These are phyloP conservation scores for Pomacea maculata DNA, from an alignment of 1,140 invertebrate genomes.

Conservation along the genomic window DNA sequence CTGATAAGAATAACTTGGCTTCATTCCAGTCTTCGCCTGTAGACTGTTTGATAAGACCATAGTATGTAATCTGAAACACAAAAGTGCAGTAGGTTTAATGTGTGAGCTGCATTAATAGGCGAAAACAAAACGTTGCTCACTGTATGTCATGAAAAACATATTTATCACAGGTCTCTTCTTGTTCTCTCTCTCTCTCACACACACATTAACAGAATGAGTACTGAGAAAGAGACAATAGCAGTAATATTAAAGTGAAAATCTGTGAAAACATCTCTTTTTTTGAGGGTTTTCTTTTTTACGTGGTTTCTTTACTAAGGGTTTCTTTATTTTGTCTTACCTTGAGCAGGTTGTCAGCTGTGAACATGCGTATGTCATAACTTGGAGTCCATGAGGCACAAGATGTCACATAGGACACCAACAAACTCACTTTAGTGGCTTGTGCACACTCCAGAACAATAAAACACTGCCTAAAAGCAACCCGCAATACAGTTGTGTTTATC, in stretches of 20 bases:
- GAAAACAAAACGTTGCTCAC: not conserved
- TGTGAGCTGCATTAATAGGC: not conserved
- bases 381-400: conserved; percentile 58
- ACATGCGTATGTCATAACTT: conserved; percentile 64
- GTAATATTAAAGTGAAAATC: too few relatives aligned
- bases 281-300: too few relatives aligned
- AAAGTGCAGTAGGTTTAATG: not conserved
- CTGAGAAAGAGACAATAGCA: too few relatives aligned
- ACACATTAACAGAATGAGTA: too few relatives aligned
- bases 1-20: conserved; percentile 63
- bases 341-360: conserved; percentile 50
- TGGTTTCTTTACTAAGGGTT: too few relatives aligned
- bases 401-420: conserved; percentile 63
- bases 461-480: conserved; percentile 43
- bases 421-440: conserved; percentile 38
- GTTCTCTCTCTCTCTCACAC: too few relatives aligned
- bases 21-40: conserved; percentile 68
- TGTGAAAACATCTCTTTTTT: too few relatives aligned
- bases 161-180: not conserved
- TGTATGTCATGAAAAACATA: not conserved
- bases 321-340: conserved; percentile 38
- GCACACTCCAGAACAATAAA: conserved; percentile 49
- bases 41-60: conserved; percentile 64
- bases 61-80: conserved; percentile 62
- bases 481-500: too few relatives aligned